Evolutionary conservation across 2,888 invertebrate species (phyloP).

Genomic region (Ectropis crepuscularia): DNA sequence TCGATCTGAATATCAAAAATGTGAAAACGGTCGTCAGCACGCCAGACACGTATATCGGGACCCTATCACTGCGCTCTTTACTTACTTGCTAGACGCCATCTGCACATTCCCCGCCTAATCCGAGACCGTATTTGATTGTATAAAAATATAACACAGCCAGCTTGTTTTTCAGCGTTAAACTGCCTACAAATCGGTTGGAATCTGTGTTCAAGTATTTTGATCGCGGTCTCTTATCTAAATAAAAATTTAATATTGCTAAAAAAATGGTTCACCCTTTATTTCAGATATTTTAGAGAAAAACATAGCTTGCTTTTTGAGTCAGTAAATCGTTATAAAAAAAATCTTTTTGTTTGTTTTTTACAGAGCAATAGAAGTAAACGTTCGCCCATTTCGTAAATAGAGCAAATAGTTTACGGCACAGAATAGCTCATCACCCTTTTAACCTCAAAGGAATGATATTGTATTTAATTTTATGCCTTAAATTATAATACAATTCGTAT

Average conservation of each 20-base stretch:
- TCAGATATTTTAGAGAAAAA: not conserved
- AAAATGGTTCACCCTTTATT: conserved; percentile 8
- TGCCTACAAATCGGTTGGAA: conserved; percentile 24
- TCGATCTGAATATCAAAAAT: conserved; percentile 84
- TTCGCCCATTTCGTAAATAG: not conserved
- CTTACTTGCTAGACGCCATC: conserved; percentile 81
- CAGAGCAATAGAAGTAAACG: not conserved
- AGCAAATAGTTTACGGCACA: not conserved
- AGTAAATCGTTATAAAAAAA: not conserved
- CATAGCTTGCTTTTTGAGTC: not conserved
- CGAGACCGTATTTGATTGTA: conserved; percentile 80
- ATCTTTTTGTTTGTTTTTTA: not conserved
- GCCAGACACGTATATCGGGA: conserved; percentile 81
- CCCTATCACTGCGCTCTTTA: conserved; percentile 84
- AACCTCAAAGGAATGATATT: too few relatives aligned
- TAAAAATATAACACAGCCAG: conserved; percentile 63
- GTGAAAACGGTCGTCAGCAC: conserved; percentile 80
- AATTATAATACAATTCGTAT: too few relatives aligned
- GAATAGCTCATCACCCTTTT: too few relatives aligned
- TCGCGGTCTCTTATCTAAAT: conserved; percentile 9
- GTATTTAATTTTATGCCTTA: too few relatives aligned
- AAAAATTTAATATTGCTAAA: conserved; percentile 3
- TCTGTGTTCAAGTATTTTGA: conserved; percentile 23
- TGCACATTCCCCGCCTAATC: conserved; percentile 81
- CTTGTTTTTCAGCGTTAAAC: conserved; percentile 45